These are phyloP conservation scores for Melieria picta DNA, from an alignment of 2,888 invertebrate genomes.

Conservation along the genomic window DNA sequence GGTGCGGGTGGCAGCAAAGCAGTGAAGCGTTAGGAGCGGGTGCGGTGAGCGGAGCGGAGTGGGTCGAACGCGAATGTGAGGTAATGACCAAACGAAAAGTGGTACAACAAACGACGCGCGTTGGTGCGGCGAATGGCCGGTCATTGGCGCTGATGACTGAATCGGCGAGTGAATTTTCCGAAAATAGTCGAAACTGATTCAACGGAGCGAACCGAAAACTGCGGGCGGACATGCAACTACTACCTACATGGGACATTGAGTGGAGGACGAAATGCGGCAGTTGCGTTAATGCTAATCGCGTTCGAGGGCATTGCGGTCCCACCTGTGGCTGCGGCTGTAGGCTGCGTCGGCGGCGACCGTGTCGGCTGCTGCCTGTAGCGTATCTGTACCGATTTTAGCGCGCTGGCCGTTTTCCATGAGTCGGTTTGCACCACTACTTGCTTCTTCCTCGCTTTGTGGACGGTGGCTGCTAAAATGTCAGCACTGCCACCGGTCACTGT, in stretches of 20 bases:
- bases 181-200: no score
- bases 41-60: not conserved
- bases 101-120: not conserved
- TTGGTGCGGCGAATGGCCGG: not conserved
- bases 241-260: no score
- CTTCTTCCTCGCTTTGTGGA: conserved; percentile 31
- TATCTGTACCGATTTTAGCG: conserved; percentile 41
- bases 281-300: no score
- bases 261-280: no score
- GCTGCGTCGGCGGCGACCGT: conserved; percentile 29
- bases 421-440: conserved; percentile 46
- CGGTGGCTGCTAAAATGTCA: conserved; percentile 22
- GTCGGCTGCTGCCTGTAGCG: conserved; percentile 36
- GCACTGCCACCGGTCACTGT: conserved; percentile 18
- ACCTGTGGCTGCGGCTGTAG: conserved; percentile 43
- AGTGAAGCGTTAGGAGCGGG: not conserved
- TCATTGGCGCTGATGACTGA: not conserved
- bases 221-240: no score
- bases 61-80: not conserved
- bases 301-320: conserved; percentile 31
- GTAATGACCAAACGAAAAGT: not conserved
- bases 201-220: no score
- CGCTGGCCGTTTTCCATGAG: conserved; percentile 51
- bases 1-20: conserved; percentile 9
- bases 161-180: no score